A percentile compares a stretch with the other conserved stretches of the same genome.
phyloP scores from a whole-genome alignment of 2,888 invertebrate genomes.

The Malthinus flaveolus region DNA sequence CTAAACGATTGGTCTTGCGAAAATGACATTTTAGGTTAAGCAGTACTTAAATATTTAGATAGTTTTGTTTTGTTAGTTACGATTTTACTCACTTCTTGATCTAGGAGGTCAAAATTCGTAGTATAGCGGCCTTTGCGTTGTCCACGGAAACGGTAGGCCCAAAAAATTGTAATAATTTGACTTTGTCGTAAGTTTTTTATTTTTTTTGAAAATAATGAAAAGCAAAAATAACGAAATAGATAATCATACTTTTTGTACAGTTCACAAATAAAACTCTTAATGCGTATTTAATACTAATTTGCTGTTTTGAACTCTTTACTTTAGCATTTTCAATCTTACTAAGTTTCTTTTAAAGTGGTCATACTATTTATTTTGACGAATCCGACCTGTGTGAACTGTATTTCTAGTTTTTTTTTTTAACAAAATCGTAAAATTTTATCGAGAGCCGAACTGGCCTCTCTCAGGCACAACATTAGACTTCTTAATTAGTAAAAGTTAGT shows the following conservation, averaged over 20 bases:
- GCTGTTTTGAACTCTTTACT: slow-evolving; percentile 23
- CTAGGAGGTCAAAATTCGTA: no score
- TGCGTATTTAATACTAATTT: slow-evolving; percentile 30
- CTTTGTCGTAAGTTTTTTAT: no score
- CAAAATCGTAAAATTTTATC: slow-evolving; percentile 1
- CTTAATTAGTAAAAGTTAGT: neutral
- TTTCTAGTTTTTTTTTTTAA: slow-evolving; percentile 21
- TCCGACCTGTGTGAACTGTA: slow-evolving; percentile 35
- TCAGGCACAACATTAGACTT: slow-evolving; percentile 18
- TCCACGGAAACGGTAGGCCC: no score
- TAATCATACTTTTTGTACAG: slow-evolving; percentile 27
- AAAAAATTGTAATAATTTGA: no score
- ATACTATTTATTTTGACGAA: slow-evolving; percentile 15
- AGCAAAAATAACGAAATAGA: slow-evolving; percentile 6
- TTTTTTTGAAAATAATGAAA: neutral
- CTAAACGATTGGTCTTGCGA: no score
- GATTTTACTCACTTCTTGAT: no score
- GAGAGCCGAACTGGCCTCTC: no score
- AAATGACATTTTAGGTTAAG: no score
- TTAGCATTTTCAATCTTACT: slow-evolving; percentile 29
- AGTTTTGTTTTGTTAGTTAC: no score
- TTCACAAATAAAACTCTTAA: slow-evolving; percentile 27
- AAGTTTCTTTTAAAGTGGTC: slow-evolving; percentile 27
- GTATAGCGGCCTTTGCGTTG: no score
- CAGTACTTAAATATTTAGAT: no score